Evolutionary conservation across 2,888 invertebrate species (phyloP), one percentile per base, ranked within the genome.

Genomic region (Aelia acuminata): DNA sequence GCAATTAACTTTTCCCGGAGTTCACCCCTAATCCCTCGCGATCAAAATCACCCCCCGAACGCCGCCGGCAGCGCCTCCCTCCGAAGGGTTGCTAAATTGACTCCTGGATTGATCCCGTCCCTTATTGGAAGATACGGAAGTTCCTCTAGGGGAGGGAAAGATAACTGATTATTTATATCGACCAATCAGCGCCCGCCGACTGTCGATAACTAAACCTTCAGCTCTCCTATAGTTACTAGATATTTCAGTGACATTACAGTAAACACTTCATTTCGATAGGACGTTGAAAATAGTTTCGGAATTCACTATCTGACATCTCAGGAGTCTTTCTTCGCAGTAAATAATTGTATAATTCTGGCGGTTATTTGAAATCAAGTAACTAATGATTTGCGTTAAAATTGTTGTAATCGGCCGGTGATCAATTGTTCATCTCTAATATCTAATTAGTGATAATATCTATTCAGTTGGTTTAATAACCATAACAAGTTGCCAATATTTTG

Each of bases 121-220:
- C 80, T 80, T 80, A 80, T 80, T 80, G 80, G 80, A 39, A 80
- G 80, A 80, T 47, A 47, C 43, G 80, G n/a, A 80, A 80, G 43
- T 43, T 47, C 5, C 35, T 31, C 1, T 31, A n/a, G 80, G 80
- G 75, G 80, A 20, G 43, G 80, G 43, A 43, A 43, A 75, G 89
- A 88, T 89, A 89, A 89, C 89, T 89, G 88, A 89, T 89, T 89
- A 89, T 89, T 89, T 89, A 89, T 89, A 88, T 89, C 88, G 89
- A 88, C 88, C 88, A 85, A 89, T 89, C 89, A 87, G 85, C 88
- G 89, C 85, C 85, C 84, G 87, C 88, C 80, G 43, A 80, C 80
- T 47, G 80, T 80, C 80, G 43, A n/a, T 43, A 47, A 80, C 80
- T 80, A 47, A 80, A 13, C n/a, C 63, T 70, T 35, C n/a, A 35